These are phyloP conservation scores for Cercopithecus diana DNA, from an alignment of 2,797 vertebrate genomes.

Conservation along the genomic window DNA sequence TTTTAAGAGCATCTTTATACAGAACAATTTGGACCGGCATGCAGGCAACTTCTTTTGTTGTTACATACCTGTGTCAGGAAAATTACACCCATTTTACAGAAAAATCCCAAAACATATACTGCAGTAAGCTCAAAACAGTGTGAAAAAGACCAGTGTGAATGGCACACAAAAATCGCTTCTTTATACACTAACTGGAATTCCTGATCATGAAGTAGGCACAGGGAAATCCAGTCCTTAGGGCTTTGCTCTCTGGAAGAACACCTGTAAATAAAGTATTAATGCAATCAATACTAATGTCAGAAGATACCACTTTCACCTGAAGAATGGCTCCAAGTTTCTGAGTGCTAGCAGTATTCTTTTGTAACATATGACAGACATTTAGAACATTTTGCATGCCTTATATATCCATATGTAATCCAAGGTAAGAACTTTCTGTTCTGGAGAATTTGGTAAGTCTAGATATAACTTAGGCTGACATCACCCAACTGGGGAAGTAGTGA, in stretches of 20 bases:
- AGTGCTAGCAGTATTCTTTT: background rate
- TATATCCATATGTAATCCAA: background rate
- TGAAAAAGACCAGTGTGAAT: conserved; percentile 86
- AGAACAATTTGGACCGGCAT: conserved; percentile 76
- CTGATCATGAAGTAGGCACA: conserved; percentile 79
- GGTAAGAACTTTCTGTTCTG: background rate
- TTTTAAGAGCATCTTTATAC: conserved; percentile 82
- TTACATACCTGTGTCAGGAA: conserved; percentile 78
- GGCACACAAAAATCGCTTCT: conserved; percentile 84
- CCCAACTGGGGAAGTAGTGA: background rate
- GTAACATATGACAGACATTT: background rate
- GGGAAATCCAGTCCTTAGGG: conserved; percentile 89
- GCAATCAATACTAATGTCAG: conserved; percentile 11
- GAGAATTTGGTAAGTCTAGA: background rate
- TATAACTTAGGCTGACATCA: background rate
- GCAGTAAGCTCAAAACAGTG: conserved; percentile 88
- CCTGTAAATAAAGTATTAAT: conserved; percentile 84
- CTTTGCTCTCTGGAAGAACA: conserved; percentile 97
- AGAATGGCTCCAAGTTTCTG: background rate
- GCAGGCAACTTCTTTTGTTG: conserved; percentile 75
- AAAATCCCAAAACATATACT: conserved; percentile 83
- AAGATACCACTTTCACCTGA: background rate
- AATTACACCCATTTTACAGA: conserved; percentile 78
- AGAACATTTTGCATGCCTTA: background rate
- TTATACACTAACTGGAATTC: conserved; percentile 84